Base-by-base conservation (phyloP, 2,888 invertebrate species). In the Hermaeophaga mercurialis region DNA sequence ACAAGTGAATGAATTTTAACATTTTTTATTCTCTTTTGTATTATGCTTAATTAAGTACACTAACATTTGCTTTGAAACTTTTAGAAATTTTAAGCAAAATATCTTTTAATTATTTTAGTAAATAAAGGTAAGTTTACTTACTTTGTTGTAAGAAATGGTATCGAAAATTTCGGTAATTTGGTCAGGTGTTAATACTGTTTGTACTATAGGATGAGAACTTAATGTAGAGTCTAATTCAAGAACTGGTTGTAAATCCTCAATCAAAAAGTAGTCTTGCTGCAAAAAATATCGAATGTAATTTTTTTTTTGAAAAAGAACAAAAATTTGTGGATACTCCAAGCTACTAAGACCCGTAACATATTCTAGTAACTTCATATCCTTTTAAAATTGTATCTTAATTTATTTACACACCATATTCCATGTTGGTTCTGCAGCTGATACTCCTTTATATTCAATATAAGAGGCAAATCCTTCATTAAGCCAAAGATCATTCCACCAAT, bases 401-500 rank as follows among this genome's bases (percentile, higher is more conserved):
- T 17, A 17, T 36, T 34, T 31, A 45, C 34, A 74, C 80, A 92
- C 91, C 84, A 91, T 87, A 70, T 88, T 84, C 92, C 94, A 95
- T 6, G 88, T 83, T 0, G 89, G 86, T 66, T 90, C 84, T 46
- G 87, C 84, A 11, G 82, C 79, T 66, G 88, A 78, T 0, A 89
- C 81, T 3, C 91, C 90, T 75, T 91, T 91, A 67, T 87, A 91
- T 75, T 92, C 88, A 79, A 96, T 90, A 74, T 89, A 96, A 1
- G 88, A 85, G 2, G 96, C 96, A 75, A 96, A 96, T 0, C 96
- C 96, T 80, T 92, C 91, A 72, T 96, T 96, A 15, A 96, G 80
- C 96, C 96, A 93, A 1, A 93, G 79, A 75, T 96, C 95, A 73
- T 91, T 89, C 92, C 92, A 93, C 94, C 94, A 94, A 65, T 87